Evolutionary conservation across 2,113 vertebrate genomes (phyloP).

Genomic region (Scalopus aquaticus): DNA sequence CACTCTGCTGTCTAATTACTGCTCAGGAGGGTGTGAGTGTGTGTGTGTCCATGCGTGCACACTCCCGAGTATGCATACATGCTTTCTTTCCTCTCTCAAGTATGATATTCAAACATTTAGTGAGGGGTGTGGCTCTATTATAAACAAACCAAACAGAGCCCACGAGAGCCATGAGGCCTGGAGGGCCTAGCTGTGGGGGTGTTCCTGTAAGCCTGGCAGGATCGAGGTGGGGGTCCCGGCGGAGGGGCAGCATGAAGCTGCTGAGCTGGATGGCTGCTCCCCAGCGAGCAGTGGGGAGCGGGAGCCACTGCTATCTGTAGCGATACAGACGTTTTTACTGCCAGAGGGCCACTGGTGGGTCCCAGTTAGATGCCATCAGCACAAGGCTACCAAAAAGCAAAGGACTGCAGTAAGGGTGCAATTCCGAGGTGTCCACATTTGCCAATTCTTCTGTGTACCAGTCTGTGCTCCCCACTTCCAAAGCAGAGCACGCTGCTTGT

Average conservation of each 20-base stretch:
- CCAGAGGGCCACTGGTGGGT: too few species aligned
- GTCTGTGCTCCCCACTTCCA: not conserved
- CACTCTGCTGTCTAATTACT: not conserved
- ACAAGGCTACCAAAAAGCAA: not conserved
- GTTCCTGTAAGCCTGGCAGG: too few species aligned
- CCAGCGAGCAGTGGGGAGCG: too few species aligned
- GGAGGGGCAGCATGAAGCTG: not conserved
- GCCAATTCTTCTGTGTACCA: not conserved
- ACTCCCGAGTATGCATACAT: too few species aligned
- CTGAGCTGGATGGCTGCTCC: not conserved
- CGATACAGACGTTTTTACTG: not conserved
- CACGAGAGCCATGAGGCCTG: not conserved
- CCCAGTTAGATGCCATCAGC: not conserved
- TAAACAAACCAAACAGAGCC: not conserved
- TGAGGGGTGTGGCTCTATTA: not conserved
- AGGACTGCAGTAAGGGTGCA: not conserved
- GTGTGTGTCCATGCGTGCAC: too few species aligned
- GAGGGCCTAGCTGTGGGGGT: not conserved
- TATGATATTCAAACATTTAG: not conserved
- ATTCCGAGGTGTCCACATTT: not conserved
- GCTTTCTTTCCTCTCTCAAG: not conserved
- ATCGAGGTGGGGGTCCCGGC: too few species aligned
- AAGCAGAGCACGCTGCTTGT: not conserved
- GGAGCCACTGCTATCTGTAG: not conserved
- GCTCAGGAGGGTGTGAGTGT: fast-evolving